These are phyloP conservation scores for Plotosus lineatus DNA, from an alignment of 2,113 vertebrate genomes.

Conservation along the genomic window DNA sequence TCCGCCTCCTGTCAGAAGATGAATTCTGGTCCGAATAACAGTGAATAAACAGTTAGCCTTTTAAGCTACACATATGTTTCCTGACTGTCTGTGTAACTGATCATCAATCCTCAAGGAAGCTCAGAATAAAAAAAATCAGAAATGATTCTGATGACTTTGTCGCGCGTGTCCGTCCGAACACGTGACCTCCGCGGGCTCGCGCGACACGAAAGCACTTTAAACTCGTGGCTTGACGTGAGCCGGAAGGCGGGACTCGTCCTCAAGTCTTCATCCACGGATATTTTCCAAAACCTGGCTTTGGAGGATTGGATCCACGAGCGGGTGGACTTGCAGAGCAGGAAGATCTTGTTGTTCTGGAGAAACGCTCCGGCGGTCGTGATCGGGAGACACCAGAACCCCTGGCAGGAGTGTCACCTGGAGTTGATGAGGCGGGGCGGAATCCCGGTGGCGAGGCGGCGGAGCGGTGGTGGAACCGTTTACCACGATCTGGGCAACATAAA, in stretches of 20 bases:
- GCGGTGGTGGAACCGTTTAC: conserved; percentile 93
- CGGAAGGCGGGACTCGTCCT: conserved; percentile 71
- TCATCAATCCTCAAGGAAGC: too few relatives aligned
- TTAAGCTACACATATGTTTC: not conserved
- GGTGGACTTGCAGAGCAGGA: conserved; percentile 72
- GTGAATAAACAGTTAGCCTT: not conserved
- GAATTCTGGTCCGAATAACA: not conserved
- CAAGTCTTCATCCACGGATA: conserved; percentile 79
- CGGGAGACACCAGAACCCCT: conserved; percentile 95
- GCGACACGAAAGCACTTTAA: conserved; percentile 26
- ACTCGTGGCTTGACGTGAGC: conserved; percentile 37
- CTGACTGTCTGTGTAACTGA: not conserved
- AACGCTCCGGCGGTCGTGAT: conserved; percentile 87
- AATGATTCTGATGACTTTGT: conserved; percentile 30
- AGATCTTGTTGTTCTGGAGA: conserved; percentile 85
- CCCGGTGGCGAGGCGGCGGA: conserved; percentile 84
- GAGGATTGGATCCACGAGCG: conserved; percentile 95
- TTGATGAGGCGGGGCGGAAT: conserved; percentile 76
- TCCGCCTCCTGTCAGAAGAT: not conserved
- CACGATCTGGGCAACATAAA: conserved; percentile 97
- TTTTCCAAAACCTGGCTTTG: conserved; percentile 88
- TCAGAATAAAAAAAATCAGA: too few relatives aligned
- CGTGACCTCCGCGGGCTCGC: not conserved
- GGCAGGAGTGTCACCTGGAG: conserved; percentile 86
- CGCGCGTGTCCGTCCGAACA: not conserved